Percentiles rank a stretch among this genome's conserved stretches.
Conservation (phyloP, 2,888 invertebrate species). For the Limulus polyphemus region DNA sequence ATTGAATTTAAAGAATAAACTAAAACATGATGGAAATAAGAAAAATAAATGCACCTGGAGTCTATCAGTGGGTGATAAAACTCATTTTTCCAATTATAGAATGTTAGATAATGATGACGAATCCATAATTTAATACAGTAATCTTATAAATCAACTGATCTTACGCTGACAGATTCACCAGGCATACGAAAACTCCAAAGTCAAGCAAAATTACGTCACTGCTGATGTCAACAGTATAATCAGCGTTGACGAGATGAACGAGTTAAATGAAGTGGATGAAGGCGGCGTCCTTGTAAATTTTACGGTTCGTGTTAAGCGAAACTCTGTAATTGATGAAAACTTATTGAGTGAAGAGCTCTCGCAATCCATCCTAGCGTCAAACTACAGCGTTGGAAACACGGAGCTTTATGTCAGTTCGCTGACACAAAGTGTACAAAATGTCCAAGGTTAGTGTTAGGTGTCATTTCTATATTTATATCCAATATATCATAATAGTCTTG, state of each 20-base stretch:
- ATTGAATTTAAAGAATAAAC: too few relatives aligned
- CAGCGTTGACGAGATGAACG: not conserved
- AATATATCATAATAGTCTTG: too few relatives aligned
- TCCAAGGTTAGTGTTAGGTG: slow-evolving; percentile 32
- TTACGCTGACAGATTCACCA: slow-evolving; percentile 8
- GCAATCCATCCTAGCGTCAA: slow-evolving; percentile 63
- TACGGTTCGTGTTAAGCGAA: slow-evolving; percentile 46
- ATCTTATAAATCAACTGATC: too few relatives aligned
- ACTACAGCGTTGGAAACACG: slow-evolving; percentile 73
- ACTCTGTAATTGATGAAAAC: slow-evolving; percentile 11
- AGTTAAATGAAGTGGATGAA: not conserved
- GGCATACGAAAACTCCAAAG: slow-evolving; percentile 13
- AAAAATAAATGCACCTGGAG: too few relatives aligned
- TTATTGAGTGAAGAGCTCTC: slow-evolving; percentile 61
- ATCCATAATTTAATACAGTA: too few relatives aligned
- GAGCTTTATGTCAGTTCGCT: slow-evolving; percentile 49
- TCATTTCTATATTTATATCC: too few relatives aligned
- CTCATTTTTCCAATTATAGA: too few relatives aligned
- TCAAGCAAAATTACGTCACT: slow-evolving; percentile 22
- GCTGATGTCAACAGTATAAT: slow-evolving; percentile 22
- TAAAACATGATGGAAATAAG: too few relatives aligned
- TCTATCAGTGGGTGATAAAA: too few relatives aligned
- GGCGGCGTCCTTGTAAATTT: slow-evolving; percentile 54
- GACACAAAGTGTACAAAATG: slow-evolving; percentile 25
- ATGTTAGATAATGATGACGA: too few relatives aligned